These are phyloP conservation scores for Palloptera scutellata DNA, from an alignment of 2,888 invertebrate genomes.

Conservation along the genomic window DNA sequence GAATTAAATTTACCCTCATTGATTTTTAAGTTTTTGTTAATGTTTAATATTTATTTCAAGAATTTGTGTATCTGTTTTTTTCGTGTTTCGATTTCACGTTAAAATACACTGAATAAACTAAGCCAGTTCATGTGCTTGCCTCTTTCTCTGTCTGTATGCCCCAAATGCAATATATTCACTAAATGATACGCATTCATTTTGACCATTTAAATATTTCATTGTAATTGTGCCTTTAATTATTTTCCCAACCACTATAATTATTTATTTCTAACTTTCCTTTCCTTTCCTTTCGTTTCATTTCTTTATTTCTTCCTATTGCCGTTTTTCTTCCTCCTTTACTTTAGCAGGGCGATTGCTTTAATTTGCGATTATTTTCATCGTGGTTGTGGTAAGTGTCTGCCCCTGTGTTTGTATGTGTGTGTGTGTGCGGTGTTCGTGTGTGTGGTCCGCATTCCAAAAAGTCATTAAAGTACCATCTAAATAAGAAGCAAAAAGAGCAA, in stretches of 20 bases:
- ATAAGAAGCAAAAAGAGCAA: not conserved
- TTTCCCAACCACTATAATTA: not conserved
- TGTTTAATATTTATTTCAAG: no score
- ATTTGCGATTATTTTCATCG: no score
- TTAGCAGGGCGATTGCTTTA: no score
- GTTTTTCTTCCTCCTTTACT: slow-evolving; percentile 1
- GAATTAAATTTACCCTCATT: no score
- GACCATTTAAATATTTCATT: slow-evolving; percentile 7
- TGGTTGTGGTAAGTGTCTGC: not conserved
- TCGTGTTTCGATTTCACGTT: no score
- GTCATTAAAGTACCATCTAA: not conserved
- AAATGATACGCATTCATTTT: not conserved
- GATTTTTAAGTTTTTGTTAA: no score
- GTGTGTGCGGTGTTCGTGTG: not conserved
- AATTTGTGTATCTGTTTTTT: no score
- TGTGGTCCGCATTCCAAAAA: not conserved
- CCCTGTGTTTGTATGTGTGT: slow-evolving; percentile 14
- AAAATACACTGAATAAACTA: no score
- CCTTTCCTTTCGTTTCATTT: not conserved
- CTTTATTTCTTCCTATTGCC: slow-evolving; percentile 4
- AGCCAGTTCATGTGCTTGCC: no score
- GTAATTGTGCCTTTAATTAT: not conserved
- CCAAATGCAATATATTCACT: no score
- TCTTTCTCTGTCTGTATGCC: no score
- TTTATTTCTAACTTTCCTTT: not conserved